Percentiles rank a stretch among this genome's conserved stretches.
phyloP scores from a whole-genome alignment of 2,888 invertebrate genomes.

The Unio pictorum region DNA sequence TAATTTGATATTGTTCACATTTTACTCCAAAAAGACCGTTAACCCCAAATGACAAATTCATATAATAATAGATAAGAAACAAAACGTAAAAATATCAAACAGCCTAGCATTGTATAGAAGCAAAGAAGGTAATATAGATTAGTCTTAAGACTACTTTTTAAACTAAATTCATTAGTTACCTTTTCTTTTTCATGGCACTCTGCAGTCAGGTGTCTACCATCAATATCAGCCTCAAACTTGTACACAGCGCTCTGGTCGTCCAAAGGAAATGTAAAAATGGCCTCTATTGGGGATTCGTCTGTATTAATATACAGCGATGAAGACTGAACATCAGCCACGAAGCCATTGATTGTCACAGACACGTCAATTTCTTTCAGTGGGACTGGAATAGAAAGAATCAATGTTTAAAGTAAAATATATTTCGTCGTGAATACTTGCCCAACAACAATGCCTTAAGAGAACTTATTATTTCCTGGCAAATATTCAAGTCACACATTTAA shows the following conservation, averaged over 20 bases:
- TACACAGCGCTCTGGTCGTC: constrained; percentile 55
- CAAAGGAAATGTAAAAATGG: constrained; percentile 54
- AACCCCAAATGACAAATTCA: no score
- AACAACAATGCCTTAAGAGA: no score
- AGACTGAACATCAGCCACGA: constrained; percentile 37
- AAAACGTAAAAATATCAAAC: background rate
- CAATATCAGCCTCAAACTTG: constrained; percentile 53
- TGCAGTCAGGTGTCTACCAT: constrained; percentile 47
- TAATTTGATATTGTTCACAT: no score
- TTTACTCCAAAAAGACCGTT: no score
- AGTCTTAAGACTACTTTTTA: background rate
- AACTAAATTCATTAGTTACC: constrained; percentile 20
- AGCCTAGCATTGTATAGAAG: no score
- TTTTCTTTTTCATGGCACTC: constrained; percentile 56
- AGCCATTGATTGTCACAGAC: constrained; percentile 33
- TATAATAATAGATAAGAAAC: background rate
- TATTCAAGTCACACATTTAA: no score
- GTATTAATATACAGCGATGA: constrained; percentile 42
- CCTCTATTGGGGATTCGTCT: constrained; percentile 42
- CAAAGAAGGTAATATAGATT: background rate
- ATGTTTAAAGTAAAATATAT: no score
- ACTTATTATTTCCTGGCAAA: no score
- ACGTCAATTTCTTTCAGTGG: constrained; percentile 32
- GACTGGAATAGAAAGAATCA: constrained; percentile 18
- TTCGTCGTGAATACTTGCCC: no score